Evolutionary conservation across 2,797 vertebrate species (phyloP).

Genomic region (Nannoperca obscura): DNA sequence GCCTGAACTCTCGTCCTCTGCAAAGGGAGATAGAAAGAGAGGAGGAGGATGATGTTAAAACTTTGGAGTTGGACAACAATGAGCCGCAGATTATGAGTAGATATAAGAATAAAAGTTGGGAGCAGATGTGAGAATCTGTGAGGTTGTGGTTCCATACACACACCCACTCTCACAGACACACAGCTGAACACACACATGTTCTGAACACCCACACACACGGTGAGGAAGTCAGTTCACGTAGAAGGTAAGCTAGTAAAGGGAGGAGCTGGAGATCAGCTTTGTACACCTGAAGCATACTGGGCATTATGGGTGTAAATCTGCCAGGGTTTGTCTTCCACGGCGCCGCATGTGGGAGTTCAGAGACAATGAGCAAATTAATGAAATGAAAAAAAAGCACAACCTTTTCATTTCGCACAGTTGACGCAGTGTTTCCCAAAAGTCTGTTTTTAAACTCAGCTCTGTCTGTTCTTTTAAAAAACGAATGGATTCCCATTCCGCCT

Average conservation of each 20-base stretch:
- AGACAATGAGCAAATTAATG: conserved; percentile 36
- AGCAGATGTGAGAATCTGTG: conserved; percentile 9
- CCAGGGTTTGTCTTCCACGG: conserved; percentile 42
- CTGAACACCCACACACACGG: conserved; percentile 7
- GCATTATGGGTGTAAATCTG: conserved; percentile 65
- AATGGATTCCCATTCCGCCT: conserved; percentile 68
- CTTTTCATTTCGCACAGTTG: conserved; percentile 53
- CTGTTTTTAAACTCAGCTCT: conserved; percentile 49
- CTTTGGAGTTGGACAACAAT: not conserved
- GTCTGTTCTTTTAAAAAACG: conserved; percentile 54
- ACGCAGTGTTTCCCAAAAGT: conserved; percentile 57
- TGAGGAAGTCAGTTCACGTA: conserved; percentile 58
- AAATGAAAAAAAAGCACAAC: conserved; percentile 55
- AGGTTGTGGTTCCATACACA: not conserved
- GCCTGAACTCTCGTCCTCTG: conserved; percentile 95
- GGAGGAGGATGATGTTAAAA: conserved; percentile 28
- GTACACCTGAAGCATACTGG: conserved; percentile 58
- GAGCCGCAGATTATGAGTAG: conserved; percentile 6
- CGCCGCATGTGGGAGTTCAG: conserved; percentile 59
- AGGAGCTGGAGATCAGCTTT: conserved; percentile 57
- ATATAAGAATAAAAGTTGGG: conserved; percentile 9
- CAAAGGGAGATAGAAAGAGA: conserved; percentile 51
- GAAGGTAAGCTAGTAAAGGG: not conserved
- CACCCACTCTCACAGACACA: not conserved
- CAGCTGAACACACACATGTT: conserved; percentile 5